Evolutionary conservation across 2,888 invertebrate species (phyloP).

Genomic region (Polymixis flavicincta): DNA sequence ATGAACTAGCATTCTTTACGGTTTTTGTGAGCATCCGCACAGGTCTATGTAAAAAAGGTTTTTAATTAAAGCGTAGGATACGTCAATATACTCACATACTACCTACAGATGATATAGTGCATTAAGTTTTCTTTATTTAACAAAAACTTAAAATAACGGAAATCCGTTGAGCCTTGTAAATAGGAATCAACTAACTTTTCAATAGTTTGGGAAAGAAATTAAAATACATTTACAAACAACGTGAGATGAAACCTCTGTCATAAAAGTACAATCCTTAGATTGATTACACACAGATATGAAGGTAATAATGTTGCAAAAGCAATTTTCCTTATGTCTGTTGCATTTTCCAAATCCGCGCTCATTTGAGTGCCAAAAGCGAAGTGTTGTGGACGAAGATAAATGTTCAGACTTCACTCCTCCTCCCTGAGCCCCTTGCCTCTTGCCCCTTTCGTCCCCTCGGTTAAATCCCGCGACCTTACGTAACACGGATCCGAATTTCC

Average conservation of each 20-base stretch:
- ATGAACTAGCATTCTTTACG: constrained; percentile 39
- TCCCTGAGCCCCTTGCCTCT: background rate
- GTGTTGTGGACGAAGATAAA: constrained; percentile 60
- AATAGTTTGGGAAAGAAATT: background rate
- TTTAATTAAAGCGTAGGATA: constrained; percentile 40
- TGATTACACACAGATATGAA: constrained; percentile 20
- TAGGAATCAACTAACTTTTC: background rate
- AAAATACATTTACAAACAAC: background rate
- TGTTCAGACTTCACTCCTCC: constrained; percentile 28
- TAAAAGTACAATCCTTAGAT: constrained; percentile 15
- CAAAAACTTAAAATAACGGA: background rate
- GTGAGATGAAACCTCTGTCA: background rate
- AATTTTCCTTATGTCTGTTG: constrained; percentile 50
- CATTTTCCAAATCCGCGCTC: constrained; percentile 57
- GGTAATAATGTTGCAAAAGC: constrained; percentile 39
- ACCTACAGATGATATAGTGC: constrained; percentile 5
- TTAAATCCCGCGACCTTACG: constrained; percentile 34
- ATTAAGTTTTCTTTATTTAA: background rate
- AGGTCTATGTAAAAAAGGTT: constrained; percentile 16
- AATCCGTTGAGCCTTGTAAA: background rate
- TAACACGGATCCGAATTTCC: constrained; percentile 35
- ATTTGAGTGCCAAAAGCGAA: constrained; percentile 53
- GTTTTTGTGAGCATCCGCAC: constrained; percentile 28
- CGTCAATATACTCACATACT: background rate
- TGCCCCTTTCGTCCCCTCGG: background rate